Evolutionary conservation across 2,797 vertebrate genomes (phyloP).

Genomic region (Galaxias olidus): DNA sequence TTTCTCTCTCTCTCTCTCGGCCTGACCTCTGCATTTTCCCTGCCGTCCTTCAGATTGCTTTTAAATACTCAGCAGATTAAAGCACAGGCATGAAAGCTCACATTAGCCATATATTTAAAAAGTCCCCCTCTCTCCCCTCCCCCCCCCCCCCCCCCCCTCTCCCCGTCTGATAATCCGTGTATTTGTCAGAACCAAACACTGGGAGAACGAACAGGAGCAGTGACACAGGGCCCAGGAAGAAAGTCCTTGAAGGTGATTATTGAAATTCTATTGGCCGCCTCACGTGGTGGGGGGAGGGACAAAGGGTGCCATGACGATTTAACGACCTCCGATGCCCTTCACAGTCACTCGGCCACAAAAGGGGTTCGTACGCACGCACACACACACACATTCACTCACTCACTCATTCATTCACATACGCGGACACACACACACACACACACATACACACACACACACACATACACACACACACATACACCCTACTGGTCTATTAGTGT

Average conservation of each 20-base stretch:
- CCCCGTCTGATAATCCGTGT: constrained; percentile 81
- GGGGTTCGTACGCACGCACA: not conserved
- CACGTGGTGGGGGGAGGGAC: constrained; percentile 59
- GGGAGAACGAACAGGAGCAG: constrained; percentile 76
- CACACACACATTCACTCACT: not conserved
- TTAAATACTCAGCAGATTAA: constrained; percentile 85
- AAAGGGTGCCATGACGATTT: constrained; percentile 56
- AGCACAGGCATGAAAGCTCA: constrained; percentile 81
- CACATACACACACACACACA: constrained; percentile 14
- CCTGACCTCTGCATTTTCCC: constrained; percentile 79
- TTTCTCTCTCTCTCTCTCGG: constrained; percentile 41
- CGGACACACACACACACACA: constrained; percentile 5
- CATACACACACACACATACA: constrained; percentile 3
- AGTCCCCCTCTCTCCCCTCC: constrained; percentile 74
- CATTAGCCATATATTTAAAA: constrained; percentile 82
- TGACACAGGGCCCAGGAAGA: constrained; percentile 66
- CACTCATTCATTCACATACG: constrained; percentile 13
- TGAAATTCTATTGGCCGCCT: constrained; percentile 71
- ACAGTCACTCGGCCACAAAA: constrained; percentile 19
- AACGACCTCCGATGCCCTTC: constrained; percentile 64
- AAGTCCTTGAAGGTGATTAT: constrained; percentile 76
- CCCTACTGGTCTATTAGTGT: constrained; percentile 20
- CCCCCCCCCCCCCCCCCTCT: constrained; percentile 74
- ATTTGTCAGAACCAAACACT: constrained; percentile 85
- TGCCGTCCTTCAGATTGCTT: constrained; percentile 78